Base-by-base conservation (phyloP, 35 echinoderm and acorn worm genomes). In the Lytechinus variegatus region DNA sequence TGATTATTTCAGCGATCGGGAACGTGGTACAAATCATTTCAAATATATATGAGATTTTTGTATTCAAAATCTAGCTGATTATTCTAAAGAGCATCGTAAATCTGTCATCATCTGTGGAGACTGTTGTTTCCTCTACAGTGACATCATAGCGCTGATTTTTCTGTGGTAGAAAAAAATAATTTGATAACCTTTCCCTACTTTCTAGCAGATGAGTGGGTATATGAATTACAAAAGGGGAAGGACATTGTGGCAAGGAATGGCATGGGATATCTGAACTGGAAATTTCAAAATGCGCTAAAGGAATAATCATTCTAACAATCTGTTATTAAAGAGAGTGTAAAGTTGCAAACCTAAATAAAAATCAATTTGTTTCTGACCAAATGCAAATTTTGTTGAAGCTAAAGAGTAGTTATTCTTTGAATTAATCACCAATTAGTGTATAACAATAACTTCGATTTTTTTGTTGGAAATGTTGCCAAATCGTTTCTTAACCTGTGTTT, bases 11-110 rank as follows among this genome's bases (percentile, higher is more conserved):
- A 79, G 66, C 6, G 19, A 9, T 58, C 9, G 13, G 1, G 56
- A 13, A 58, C 13, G n/a, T 79, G 66, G 66, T 79, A 79, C 24
- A 4, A 79, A 79, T 79, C 66, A 79, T 79, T 79, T 79, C 66
- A n/a, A n/a, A n/a, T n/a, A n/a, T 24, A 79, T 24, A 79, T 24
- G 4, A 79, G 66, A 19, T 79, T 79, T 79, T 79, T 79, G 66
- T 79, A 79, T 79, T 24, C 66, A 79, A 79, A n/a, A 79, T 79
- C 66, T 79, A 79, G 66, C 66, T 79, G 66, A 79, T 79, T 79
- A 79, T 79, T 79, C 66, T 19, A 7, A 19, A 4, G 66, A n/a
- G 66, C 19, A 24, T 79, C 66, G 14, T 79, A 79, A 24, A 24
- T 79, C 66, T 79, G 66, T 79, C 66, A 79, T 4, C 66, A 79